Evolutionary conservation across 1,140 invertebrate species (phyloP).

Genomic region (Nebria ingens): DNA sequence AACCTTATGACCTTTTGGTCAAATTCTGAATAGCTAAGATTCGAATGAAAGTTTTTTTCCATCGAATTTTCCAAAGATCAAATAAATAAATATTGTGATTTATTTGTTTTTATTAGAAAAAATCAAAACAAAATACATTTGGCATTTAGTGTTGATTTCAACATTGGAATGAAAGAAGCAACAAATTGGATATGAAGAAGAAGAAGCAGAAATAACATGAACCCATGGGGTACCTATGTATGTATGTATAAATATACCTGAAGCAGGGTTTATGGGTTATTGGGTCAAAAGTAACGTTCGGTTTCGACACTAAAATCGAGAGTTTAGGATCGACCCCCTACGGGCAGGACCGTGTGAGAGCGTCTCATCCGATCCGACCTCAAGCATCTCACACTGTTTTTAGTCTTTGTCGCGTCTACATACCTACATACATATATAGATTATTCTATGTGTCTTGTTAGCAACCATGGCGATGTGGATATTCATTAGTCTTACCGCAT

Average conservation of each 20-base stretch:
- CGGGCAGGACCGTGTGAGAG: neutral
- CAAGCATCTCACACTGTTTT: neutral
- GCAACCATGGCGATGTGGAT: too few relatives aligned
- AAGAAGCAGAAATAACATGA: too few relatives aligned
- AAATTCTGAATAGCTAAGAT: too few relatives aligned
- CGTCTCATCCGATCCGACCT: neutral
- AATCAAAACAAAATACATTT: too few relatives aligned
- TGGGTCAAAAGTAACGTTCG: conserved; percentile 8
- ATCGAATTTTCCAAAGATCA: too few relatives aligned
- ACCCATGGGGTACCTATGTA: too few relatives aligned
- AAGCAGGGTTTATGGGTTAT: neutral
- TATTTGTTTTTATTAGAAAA: neutral
- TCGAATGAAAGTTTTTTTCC: neutral
- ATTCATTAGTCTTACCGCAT: neutral
- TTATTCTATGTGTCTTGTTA: neutral
- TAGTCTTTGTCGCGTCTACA: too few relatives aligned
- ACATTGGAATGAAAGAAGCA: too few relatives aligned
- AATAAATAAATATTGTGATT: neutral
- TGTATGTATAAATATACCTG: neutral
- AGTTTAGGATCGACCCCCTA: conserved; percentile 6
- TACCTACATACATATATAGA: too few relatives aligned
- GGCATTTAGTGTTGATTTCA: too few relatives aligned
- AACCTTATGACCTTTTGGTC: neutral
- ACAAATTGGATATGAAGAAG: too few relatives aligned
- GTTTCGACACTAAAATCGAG: conserved; percentile 2